Base-by-base conservation (phyloP, 2,888 invertebrate genomes). In the Zootermopsis nevadensis region DNA sequence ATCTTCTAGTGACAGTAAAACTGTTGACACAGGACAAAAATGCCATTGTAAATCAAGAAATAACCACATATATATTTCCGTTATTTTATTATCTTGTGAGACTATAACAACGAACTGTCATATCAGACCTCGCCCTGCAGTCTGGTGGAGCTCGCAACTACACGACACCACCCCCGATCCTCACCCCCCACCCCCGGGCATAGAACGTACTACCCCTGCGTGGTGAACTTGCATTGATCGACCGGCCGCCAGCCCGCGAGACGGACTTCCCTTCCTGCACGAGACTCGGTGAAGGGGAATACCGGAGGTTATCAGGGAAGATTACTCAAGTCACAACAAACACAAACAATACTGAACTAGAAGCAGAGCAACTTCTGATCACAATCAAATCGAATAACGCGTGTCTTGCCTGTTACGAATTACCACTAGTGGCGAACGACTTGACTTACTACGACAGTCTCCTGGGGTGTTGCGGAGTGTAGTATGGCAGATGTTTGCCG, bases 121-220 rank as follows among this genome's bases (percentile, higher is more conserved):
- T 33, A 33, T 33, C 38, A 27, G 60, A 35, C 81, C 81, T 81
- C 81, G 81, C 81, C 81, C 81, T 72, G 81, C 81, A 38, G 81
- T 81, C 81, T 81, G 81, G 81, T 38, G 69, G 53, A 69, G 60
- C n/a, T 60, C 60, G 8, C 60, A 60, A 27, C n/a, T 27, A 7
- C n/a, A 60, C 60, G 60, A n/a, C 60, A 60, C 12, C 27, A 8
- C 48, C 48, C n/a, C n/a, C n/a, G n/a, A n/a, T n/a, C 48, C 48
- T 15, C 60, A 60, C n/a, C 31, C 48, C 42, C 81, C 38, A 66
- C 81, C 81, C 81, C 72, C 53, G n/a, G 60, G 1, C 60, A 12
- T 6, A 2, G 60, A 67, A 24, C 69, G 27, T 67, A 38, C 53
- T n/a, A 24, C 27, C 53, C 81, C 27, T 69, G 69, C 33, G 69